A percentile compares a stretch with the other conserved stretches of the same genome.
These are phyloP conservation scores for Rhagoletis zephyria DNA, from an alignment of 1,140 invertebrate genomes.

Conservation along the genomic window DNA sequence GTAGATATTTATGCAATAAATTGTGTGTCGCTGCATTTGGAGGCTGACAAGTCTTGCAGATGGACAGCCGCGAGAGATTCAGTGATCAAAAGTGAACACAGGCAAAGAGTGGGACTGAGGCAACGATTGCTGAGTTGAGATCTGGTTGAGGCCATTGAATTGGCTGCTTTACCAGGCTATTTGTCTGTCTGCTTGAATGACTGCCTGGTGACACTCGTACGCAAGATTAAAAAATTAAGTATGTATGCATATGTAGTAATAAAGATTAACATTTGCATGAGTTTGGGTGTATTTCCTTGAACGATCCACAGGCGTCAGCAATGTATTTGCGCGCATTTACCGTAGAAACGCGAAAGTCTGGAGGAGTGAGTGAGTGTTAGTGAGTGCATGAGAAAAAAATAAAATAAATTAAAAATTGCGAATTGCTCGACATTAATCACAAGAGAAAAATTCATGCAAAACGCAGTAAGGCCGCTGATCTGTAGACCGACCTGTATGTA, in stretches of 20 bases:
- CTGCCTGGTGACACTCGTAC: slow-evolving; percentile 39
- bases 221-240: slow-evolving; percentile 49
- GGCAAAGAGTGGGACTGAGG: neutral
- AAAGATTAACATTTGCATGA: slow-evolving; percentile 5
- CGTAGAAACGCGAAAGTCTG: neutral
- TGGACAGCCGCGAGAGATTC: neutral
- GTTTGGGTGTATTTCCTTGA: neutral
- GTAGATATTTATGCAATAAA: slow-evolving; percentile 1
- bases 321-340: neutral
- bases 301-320: neutral
- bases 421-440: slow-evolving; percentile 52
- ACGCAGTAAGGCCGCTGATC: neutral
- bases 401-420: slow-evolving; percentile 51
- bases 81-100: slow-evolving; percentile 19
- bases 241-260: neutral
- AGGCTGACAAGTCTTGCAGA: neutral
- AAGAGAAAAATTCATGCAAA: slow-evolving; percentile 49
- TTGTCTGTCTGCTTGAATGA: neutral
- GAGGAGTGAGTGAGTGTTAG: neutral
- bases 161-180: neutral
- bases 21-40: neutral
- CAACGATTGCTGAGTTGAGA: neutral
- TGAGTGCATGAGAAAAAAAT: neutral
- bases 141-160: slow-evolving; percentile 46
- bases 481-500: neutral